Evolutionary conservation across 2,797 vertebrate species (phyloP).

Genomic region (Oryzias sinensis): DNA sequence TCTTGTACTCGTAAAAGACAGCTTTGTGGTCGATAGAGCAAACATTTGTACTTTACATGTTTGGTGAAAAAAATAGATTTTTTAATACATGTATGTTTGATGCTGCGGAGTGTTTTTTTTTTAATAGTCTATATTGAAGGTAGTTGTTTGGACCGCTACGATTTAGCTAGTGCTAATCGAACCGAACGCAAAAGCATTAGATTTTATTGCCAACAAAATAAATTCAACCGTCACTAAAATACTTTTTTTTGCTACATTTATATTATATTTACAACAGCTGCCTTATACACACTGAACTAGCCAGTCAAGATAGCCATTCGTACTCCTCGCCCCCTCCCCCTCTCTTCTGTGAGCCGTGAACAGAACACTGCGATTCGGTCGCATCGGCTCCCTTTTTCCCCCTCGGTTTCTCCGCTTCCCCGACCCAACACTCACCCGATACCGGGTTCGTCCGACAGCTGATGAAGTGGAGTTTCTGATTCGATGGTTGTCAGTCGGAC

Average conservation of each 20-base stretch:
- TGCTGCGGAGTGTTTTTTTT: too few species aligned
- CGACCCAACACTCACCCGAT: slow-evolving; percentile 75
- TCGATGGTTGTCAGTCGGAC: slow-evolving; percentile 82
- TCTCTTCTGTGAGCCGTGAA: slow-evolving; percentile 65
- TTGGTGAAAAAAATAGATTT: too few species aligned
- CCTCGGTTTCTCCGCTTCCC: slow-evolving; percentile 76
- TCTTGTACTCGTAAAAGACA: too few species aligned
- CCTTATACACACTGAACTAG: slow-evolving; percentile 43
- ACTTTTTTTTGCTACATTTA: slow-evolving; percentile 4
- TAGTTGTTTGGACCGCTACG: too few species aligned
- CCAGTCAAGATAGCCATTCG: slow-evolving; percentile 42
- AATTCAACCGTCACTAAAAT: too few species aligned
- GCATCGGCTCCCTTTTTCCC: slow-evolving; percentile 75
- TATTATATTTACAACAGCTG: slow-evolving; percentile 51
- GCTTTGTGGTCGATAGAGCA: too few species aligned
- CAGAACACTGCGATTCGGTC: slow-evolving; percentile 60
- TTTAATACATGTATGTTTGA: too few species aligned
- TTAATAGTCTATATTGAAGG: too few species aligned
- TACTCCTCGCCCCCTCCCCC: slow-evolving; percentile 69
- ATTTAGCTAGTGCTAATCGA: too few species aligned
- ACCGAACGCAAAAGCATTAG: too few species aligned
- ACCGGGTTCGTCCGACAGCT: slow-evolving; percentile 80
- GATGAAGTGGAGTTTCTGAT: slow-evolving; percentile 79
- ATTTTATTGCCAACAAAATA: too few species aligned
- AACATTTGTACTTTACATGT: too few species aligned